Conservation (phyloP, 1,140 invertebrate species). For the Apis florea region DNA sequence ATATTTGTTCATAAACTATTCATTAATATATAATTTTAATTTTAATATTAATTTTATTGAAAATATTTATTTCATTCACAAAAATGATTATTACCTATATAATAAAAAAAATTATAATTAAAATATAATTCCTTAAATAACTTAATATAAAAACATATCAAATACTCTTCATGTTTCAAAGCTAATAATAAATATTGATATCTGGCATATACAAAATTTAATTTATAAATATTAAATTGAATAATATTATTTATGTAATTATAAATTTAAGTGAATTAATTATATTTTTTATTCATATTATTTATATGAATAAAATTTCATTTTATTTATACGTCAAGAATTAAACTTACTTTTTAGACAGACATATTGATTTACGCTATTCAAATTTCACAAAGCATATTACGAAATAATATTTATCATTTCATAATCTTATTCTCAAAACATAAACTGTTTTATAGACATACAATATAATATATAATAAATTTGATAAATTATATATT, state of each 20-base stretch:
- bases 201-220: too few species aligned
- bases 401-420: not conserved
- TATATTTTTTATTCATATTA: too few species aligned
- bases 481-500: not conserved
- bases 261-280: too few species aligned
- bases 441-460: not conserved
- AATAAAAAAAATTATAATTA: not conserved
- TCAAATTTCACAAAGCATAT: not conserved
- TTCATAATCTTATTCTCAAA: conserved; percentile 1
- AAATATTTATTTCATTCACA: not conserved
- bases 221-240: too few species aligned
- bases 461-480: not conserved
- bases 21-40: conserved; percentile 2
- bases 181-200: too few species aligned
- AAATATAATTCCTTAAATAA: too few species aligned
- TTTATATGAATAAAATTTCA: too few species aligned
- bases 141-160: not conserved
- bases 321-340: too few species aligned
- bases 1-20: too few species aligned
- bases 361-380: not conserved
- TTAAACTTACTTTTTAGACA: not conserved
- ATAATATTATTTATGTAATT: too few species aligned
- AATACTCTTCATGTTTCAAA: too few species aligned
- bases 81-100: not conserved
- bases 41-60: not conserved